phyloP scores from a whole-genome alignment of 1,140 invertebrate genomes.

The Littorina saxatilis region DNA sequence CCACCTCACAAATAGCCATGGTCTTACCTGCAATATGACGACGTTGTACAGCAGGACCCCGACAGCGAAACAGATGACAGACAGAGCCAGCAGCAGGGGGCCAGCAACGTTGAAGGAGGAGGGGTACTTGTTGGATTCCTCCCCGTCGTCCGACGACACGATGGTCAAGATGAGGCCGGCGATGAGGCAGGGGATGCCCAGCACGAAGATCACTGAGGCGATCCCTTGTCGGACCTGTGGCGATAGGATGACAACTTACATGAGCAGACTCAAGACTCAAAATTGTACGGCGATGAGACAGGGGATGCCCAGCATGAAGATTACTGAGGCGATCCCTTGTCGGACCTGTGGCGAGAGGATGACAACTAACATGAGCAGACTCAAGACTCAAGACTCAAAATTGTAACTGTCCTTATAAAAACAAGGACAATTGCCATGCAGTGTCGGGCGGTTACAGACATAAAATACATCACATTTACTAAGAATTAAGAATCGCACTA shows the following conservation, averaged over 20 bases:
- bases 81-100: conserved; percentile 13
- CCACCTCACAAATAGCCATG: no score
- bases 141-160: conserved; percentile 25
- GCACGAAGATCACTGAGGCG: conserved; percentile 17
- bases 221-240: conserved; percentile 29
- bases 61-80: conserved; percentile 21
- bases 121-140: conserved; percentile 20
- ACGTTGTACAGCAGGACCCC: conserved; percentile 21
- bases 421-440: no score
- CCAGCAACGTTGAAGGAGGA: conserved; percentile 13
- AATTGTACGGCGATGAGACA: conserved; percentile 41
- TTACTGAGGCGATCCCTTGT: conserved; percentile 22
- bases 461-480: no score
- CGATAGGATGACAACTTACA: not conserved
- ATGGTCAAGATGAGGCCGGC: conserved; percentile 42
- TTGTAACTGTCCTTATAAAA: no score
- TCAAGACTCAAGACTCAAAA: no score
- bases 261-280: no score
- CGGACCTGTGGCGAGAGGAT: no score
- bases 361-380: no score
- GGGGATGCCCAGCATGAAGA: conserved; percentile 27
- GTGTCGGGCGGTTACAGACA: no score
- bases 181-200: conserved; percentile 34
- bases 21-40: no score
- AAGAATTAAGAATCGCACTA: no score